A percentile compares a stretch with the other conserved stretches of the same genome.
phyloP scores from a whole-genome alignment of 2,888 invertebrate genomes.

The Bhutanitis thaidina region DNA sequence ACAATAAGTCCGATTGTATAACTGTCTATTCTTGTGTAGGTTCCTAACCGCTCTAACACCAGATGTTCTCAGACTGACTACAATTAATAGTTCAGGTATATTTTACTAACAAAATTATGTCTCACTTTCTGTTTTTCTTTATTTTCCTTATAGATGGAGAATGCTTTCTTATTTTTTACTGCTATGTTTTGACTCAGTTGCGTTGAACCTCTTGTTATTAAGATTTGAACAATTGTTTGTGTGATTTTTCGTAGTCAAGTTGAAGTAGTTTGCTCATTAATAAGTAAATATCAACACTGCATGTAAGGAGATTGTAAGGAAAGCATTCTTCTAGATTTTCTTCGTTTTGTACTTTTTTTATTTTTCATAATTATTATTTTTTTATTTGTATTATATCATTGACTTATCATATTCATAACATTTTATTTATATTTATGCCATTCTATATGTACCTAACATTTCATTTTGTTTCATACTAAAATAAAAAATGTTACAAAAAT shows the following conservation, averaged over 20 bases:
- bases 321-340: slow-evolving; percentile 68
- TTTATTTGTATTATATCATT: slow-evolving; percentile 20
- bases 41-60: slow-evolving; percentile 79
- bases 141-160: slow-evolving; percentile 55
- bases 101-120: slow-evolving; percentile 41
- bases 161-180: slow-evolving; percentile 66
- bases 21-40: slow-evolving; percentile 60
- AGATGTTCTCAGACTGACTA: slow-evolving; percentile 77
- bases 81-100: slow-evolving; percentile 77
- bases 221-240: slow-evolving; percentile 29
- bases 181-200: slow-evolving; percentile 38
- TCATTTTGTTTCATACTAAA: too few species aligned
- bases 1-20: slow-evolving; percentile 27
- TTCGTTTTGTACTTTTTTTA: slow-evolving; percentile 17
- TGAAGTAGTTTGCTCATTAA: slow-evolving; percentile 29
- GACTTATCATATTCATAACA: slow-evolving; percentile 18
- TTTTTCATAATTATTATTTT: slow-evolving; percentile 7
- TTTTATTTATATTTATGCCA: background rate
- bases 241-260: slow-evolving; percentile 27
- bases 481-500: too few species aligned
- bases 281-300: slow-evolving; percentile 31
- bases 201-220: slow-evolving; percentile 17
- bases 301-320: slow-evolving; percentile 45
- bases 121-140: slow-evolving; percentile 24
- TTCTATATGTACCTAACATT: too few species aligned